Base-by-base conservation (phyloP, 2,113 vertebrate genomes). In the Tor tambroides region DNA sequence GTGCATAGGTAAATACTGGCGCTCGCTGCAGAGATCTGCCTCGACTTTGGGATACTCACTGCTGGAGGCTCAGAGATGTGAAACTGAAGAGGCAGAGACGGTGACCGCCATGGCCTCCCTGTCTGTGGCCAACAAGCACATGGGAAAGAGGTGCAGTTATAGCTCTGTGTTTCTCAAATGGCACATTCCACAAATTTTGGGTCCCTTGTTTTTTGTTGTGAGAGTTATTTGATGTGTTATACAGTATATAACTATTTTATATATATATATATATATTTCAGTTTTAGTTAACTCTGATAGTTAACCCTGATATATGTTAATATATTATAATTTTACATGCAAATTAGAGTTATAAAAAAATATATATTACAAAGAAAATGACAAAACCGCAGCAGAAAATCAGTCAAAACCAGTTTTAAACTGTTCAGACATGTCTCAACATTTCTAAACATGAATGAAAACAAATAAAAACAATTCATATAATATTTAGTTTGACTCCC, bases 101-200 rank as follows among this genome's bases (percentile, higher is more conserved):
- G 97, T 99, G 87, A 98, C 97, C 0, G 98, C 98, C 81, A 99
- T 99, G 98, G 98, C 98, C 35, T 99, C 97, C 0, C 87, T 99
- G 86, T 99, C 98, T 0, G 96, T 99, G 77, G 98, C 95, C 0
- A 97, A 97, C 91, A 98, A 97, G 89, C 93, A 96, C 2, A 93
- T 96, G 0, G 96, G 96, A 88, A 98, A 96, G 92, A 97, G 96
- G 98, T 99, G 78, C 9, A 51, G 61, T 19, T 17, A 2, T 23
- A 80, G 43, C 30, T 77, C 9, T 32, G 67, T 35, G 17, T 23
- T 5, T 71, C 1, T 38, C 17, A 71, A 10, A 21, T 71, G 67
- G 67, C 67, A 38, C 19, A 5, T 12, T 72, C 32, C 19, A 71
- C 32, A 38, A 71, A 38, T 71, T 21, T 71, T 23, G 8, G 8